Evolutionary conservation across 2,797 vertebrate species (phyloP), one percentile per base, ranked within the genome.

Genomic region (Mus caroli): DNA sequence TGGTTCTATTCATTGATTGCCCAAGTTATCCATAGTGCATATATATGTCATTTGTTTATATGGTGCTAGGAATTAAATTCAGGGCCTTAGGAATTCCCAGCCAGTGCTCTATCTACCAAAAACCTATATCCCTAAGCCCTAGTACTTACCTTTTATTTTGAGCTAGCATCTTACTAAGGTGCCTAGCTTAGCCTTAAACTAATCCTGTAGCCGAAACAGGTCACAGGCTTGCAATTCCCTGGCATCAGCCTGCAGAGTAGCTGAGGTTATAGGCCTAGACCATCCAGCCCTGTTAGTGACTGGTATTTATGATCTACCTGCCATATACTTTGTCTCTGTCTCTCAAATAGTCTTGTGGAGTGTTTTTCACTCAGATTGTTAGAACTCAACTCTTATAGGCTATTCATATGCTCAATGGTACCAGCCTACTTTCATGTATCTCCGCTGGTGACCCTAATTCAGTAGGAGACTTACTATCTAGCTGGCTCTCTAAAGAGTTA

Each of bases 401-500:
- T 40, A 2, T 14, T 31, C 26, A 37, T 58, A 14, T 34, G 28
- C n/a, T 82, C 37, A 62, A 8, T 77, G 75, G 37, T 58, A 91
- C 60, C 26, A 79, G 54, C 28, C 73, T 83, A 34, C 28, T 26
- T 83, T 89, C 28, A n/a, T 46, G 22, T 79, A 78, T 91, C 17
- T 54, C 56, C n/a, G 19, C 26, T 83, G 52, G 20, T 67, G n/a
- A 93, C 26, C 20, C 34, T 2, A 28, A 19, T 88, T 92, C 34
- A 56, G 62, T 8, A 82, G 40, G 46, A 26, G 56, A 24, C 54
- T 86, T 82, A 80, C n/a, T 37, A 12, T 79, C 50, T 58, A 85
- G 12, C 79, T 43, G 64, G 24, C 28, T 92, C 93, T 89, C 58
- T 24, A 87, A 96, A 93, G 90, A 92, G 58, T 80, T 90, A 88